phyloP scores from a whole-genome alignment of 2,797 vertebrate genomes.

The Mormyrus proboscirostris region DNA sequence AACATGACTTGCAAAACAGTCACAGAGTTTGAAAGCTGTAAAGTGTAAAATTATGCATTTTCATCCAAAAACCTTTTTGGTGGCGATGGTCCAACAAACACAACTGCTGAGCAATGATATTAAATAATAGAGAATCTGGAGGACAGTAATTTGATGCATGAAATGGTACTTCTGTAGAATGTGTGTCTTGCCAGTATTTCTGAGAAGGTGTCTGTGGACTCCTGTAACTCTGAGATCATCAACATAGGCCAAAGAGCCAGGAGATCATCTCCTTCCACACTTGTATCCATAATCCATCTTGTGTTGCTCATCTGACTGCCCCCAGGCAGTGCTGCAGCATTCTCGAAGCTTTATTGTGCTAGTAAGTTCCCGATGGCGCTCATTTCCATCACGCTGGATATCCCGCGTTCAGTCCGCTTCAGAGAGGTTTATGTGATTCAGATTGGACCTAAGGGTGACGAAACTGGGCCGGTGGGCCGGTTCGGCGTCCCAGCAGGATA shows the following conservation, averaged over 20 bases:
- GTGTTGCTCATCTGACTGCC: neutral
- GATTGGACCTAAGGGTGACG: slow-evolving; percentile 37
- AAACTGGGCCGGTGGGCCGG: slow-evolving; percentile 59
- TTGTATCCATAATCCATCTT: neutral
- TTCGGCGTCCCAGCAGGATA: slow-evolving; percentile 56
- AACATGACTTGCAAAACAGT: neutral
- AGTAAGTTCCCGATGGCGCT: neutral
- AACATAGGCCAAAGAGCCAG: neutral
- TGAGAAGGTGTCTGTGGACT: neutral
- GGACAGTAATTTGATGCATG: neutral
- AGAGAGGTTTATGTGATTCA: neutral
- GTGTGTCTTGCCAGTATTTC: neutral
- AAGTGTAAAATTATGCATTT: neutral
- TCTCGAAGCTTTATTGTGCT: neutral
- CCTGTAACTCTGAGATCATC: neutral
- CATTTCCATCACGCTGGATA: neutral
- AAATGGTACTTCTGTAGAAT: neutral
- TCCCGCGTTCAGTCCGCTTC: neutral
- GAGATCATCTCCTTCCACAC: neutral
- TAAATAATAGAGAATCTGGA: neutral
- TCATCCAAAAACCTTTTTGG: neutral
- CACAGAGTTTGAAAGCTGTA: neutral
- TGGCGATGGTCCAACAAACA: neutral
- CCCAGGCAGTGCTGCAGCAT: neutral
- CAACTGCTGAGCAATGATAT: neutral